Evolutionary conservation across 2,113 vertebrate species (phyloP), one percentile per base, ranked within the genome.

Genomic region (Rostratula benghalensis): DNA sequence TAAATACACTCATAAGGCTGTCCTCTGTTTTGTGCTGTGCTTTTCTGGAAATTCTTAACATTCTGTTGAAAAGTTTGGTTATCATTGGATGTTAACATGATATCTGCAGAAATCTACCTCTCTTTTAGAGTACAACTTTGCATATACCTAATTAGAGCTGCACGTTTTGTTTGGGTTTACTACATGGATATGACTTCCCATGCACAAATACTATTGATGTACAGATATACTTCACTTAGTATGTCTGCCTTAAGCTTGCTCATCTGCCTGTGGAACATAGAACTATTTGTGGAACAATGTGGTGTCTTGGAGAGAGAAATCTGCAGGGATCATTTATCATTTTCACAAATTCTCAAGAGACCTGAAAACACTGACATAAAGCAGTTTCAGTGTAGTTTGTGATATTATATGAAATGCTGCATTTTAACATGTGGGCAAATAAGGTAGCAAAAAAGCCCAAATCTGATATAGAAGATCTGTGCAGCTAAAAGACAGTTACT

Each of bases 401-500:
- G 39, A 25, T 39, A 8, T 28, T 65, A 28, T 5, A 16, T 54
- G 27, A 64, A 91, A 74, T 35, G 19, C 1, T 81, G 20, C 15
- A 35, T 86, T 90, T 86, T 69, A 60, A 87, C 74, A 74, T 39
- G 13, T 67, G 69, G 73, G 11, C 9, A 89, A 53, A 41, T 61
- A 83, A 91, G 41, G 18, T 39, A 69, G 41, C 10, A 77, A 80
- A 87, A 83, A 1, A 1, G 0, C 7, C 24, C 27, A 41, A 65
- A 74, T n/a, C 20, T 89, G 89, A 65, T 83, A 59, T 4, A 83
- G 84, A 78, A 82, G 74, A 92, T 95, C 56, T 90, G 67, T 96
- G 91, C 90, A 96, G 70, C 92, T 98, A 94, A 95, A 95, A 98
- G 90, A 79, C 84, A 93, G 95, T 97, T 97, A 89, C 78, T 95